These are phyloP conservation scores for Andrena praecox DNA, from an alignment of 2,888 invertebrate species.

Conservation along the genomic window DNA sequence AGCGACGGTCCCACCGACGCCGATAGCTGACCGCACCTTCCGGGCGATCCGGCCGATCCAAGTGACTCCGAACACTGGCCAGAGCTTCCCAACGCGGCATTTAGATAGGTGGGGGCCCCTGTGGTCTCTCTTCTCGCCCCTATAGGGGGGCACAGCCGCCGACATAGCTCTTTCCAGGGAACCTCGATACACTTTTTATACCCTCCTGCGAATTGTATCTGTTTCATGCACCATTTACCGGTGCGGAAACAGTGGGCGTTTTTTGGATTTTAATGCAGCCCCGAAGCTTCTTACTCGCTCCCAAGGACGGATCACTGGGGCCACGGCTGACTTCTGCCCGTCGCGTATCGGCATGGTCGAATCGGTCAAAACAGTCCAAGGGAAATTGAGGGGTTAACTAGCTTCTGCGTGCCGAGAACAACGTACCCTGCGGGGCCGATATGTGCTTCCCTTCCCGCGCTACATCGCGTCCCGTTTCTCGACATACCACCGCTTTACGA, in stretches of 20 bases:
- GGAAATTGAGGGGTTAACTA: background rate
- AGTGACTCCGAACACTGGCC: constrained; percentile 61
- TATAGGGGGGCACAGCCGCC: constrained; percentile 14
- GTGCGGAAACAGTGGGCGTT: background rate
- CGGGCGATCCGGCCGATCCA: constrained; percentile 79
- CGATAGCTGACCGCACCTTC: constrained; percentile 84
- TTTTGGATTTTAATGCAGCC: constrained; percentile 1
- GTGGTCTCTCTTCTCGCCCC: constrained; percentile 18
- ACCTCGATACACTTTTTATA: constrained; percentile 44
- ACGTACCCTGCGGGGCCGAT: background rate
- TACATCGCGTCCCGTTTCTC: constrained; percentile 4
- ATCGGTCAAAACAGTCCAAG: background rate
- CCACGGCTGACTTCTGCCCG: background rate
- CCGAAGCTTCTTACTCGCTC: background rate
- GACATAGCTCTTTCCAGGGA: constrained; percentile 37
- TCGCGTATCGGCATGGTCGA: background rate
- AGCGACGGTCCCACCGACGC: constrained; percentile 83
- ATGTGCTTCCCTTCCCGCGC: background rate
- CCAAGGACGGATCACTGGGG: background rate
- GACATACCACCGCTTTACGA: constrained; percentile 17
- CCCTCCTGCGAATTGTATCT: constrained; percentile 39
- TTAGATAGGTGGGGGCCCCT: constrained; percentile 56
- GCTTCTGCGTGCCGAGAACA: background rate
- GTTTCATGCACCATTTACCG: constrained; percentile 60
- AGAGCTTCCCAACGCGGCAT: constrained; percentile 64